These are phyloP conservation scores for Drymonia ruficornis DNA, from an alignment of 2,888 invertebrate genomes.

Conservation along the genomic window DNA sequence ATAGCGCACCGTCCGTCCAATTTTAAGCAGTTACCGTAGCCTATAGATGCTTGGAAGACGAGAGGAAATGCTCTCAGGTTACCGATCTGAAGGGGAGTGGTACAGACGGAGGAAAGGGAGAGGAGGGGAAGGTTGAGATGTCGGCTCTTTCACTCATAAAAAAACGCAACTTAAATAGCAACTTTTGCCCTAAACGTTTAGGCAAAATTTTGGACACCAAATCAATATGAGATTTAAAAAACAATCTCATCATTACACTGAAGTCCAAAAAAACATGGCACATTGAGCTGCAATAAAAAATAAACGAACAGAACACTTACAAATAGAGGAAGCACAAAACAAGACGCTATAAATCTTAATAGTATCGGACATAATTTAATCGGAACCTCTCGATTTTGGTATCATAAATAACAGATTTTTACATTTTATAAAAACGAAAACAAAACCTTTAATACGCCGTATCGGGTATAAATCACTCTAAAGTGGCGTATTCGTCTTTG, in stretches of 20 bases:
- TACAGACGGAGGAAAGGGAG: no score
- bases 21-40: no score
- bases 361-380: slow-evolving; percentile 81
- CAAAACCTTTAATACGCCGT: slow-evolving; percentile 81
- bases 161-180: no score
- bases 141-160: no score
- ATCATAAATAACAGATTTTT: slow-evolving; percentile 83
- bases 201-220: no score
- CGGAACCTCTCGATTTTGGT: slow-evolving; percentile 80
- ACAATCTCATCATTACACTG: slow-evolving; percentile 20
- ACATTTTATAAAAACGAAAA: slow-evolving; percentile 77
- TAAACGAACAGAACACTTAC: slow-evolving; percentile 51
- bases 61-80: no score
- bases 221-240: no score
- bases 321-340: slow-evolving; percentile 67
- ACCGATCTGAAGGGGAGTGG: no score
- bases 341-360: slow-evolving; percentile 72
- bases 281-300: slow-evolving; percentile 36
- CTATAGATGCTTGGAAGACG: no score
- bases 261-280: slow-evolving; percentile 26
- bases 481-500: slow-evolving; percentile 80
- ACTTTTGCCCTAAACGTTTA: no score
- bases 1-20: no score
- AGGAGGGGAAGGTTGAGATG: no score
- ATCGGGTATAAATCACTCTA: slow-evolving; percentile 80